Evolutionary conservation across 2,888 invertebrate genomes (phyloP), one percentile per base, ranked within the genome.

Genomic region (Conus canariensis): DNA sequence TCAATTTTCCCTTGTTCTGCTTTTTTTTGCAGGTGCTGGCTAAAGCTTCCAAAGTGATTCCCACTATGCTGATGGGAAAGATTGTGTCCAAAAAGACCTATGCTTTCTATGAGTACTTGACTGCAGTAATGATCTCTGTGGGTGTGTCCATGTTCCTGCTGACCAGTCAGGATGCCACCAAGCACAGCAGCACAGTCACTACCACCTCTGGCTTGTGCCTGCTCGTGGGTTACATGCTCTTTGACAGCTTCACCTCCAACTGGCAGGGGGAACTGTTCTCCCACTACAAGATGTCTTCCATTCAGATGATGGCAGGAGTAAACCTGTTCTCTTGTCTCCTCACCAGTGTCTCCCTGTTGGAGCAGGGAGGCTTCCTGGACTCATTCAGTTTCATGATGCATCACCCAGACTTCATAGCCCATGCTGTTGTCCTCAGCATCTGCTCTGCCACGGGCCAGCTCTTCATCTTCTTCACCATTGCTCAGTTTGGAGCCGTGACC

Each of bases 221-320:
- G 92, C 97, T 99, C 93, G 97, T 97, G 25, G 97, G 98, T 93
- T 99, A 99, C 97, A 98, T 99, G 97, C 96, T 97, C 89, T 98
- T 99, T 96, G 99, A 99, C 97, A 98, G 99, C 96, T 99, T 99
- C 97, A 99, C 99, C 22, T 98, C 99, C 91, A 99, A 99, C 96
- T 99, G 99, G 99, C 99, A 99, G 97, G 98, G 98, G 93, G 98
- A 98, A 91, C 97, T 99, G 91, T 99, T 99, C 96, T 95, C 97
- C 90, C 97, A 97, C 90, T 98, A 98, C 96, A 97, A 97, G 92
- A 98, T 98, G 97, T 97, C 97, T 67, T 97, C 98, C 10, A 97
- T 98, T 91, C 98, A 99, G 97, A 99, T 99, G 99, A 99, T 99
- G 98, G 98, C 98, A 95, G 98, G 98, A 19, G 99, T 99, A 22